Evolutionary conservation across 2,113 vertebrate genomes (phyloP).

Genomic region (Pachycephala philippinensis): DNA sequence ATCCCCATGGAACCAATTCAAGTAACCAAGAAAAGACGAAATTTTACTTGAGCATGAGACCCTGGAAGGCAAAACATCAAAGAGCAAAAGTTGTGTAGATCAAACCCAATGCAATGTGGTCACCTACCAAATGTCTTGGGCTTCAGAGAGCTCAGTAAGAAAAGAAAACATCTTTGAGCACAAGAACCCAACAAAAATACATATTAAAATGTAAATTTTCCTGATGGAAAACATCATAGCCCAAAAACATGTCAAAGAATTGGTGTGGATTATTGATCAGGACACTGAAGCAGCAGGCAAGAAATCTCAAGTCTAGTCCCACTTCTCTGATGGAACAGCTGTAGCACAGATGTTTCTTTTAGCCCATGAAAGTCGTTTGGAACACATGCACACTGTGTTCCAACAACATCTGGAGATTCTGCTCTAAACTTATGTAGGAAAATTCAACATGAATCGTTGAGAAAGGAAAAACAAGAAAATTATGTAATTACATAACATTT

Average conservation of each 20-base stretch:
- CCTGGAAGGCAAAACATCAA: not conserved
- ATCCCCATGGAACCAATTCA: not conserved
- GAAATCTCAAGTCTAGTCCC: not conserved
- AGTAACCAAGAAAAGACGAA: conserved; percentile 3
- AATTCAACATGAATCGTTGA: not conserved
- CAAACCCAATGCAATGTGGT: not conserved
- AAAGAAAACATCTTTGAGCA: not conserved
- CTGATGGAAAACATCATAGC: not conserved
- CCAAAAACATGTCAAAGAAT: not conserved
- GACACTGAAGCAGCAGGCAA: not conserved
- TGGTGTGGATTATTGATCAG: not conserved
- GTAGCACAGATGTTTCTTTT: not conserved
- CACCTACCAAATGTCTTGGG: not conserved
- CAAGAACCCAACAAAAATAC: not conserved
- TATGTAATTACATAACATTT: not conserved
- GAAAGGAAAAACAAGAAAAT: not conserved
- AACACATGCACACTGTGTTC: not conserved
- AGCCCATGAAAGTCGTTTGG: not conserved
- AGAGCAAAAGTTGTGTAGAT: not conserved
- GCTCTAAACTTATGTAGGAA: not conserved
- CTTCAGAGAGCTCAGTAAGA: not conserved
- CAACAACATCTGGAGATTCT: not conserved
- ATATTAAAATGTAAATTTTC: not conserved
- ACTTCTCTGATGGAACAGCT: not conserved
- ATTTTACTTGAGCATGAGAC: not conserved